Percentiles rank a stretch among this genome's conserved stretches.
These are phyloP conservation scores for Lasioglossum baleicum DNA, from an alignment of 1,140 invertebrate genomes.

Conservation along the genomic window DNA sequence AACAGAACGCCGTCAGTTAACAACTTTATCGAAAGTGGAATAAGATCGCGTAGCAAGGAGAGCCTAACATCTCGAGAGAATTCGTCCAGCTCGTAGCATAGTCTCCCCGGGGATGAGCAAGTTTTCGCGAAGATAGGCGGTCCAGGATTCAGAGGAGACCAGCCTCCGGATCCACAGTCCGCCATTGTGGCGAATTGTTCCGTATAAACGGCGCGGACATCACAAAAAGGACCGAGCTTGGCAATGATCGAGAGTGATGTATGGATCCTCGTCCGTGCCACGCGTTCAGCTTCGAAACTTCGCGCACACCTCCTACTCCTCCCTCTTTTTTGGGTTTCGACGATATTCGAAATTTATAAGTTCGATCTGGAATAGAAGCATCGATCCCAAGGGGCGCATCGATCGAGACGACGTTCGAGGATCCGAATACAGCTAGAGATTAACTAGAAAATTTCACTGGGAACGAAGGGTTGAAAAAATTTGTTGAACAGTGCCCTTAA, in stretches of 20 bases:
- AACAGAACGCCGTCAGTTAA: neutral
- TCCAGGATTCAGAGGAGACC: neutral
- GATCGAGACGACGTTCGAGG: constrained; percentile 17
- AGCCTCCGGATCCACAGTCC: constrained; percentile 5
- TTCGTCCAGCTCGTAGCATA: neutral
- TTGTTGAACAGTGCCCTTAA: no score
- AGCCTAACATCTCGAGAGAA: constrained; percentile 20
- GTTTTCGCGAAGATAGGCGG: constrained; percentile 3
- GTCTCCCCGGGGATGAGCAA: constrained; percentile 14
- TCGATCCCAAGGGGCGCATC: constrained; percentile 51
- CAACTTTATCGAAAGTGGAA: no score
- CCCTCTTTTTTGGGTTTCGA: neutral
- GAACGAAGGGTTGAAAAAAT: neutral
- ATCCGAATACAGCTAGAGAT: neutral
- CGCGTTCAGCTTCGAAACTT: neutral
- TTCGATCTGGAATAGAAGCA: neutral
- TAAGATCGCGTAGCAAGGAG: no score
- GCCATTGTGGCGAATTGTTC: constrained; percentile 23
- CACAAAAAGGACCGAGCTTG: constrained; percentile 16
- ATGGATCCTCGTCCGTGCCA: constrained; percentile 48
- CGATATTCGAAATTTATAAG: constrained; percentile 27
- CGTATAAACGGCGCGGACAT: constrained; percentile 26
- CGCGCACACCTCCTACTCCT: neutral
- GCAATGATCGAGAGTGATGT: constrained; percentile 68
- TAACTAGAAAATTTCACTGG: neutral